Evolutionary conservation across 2,113 vertebrate genomes (phyloP).

Genomic region (Sardina pilchardus): DNA sequence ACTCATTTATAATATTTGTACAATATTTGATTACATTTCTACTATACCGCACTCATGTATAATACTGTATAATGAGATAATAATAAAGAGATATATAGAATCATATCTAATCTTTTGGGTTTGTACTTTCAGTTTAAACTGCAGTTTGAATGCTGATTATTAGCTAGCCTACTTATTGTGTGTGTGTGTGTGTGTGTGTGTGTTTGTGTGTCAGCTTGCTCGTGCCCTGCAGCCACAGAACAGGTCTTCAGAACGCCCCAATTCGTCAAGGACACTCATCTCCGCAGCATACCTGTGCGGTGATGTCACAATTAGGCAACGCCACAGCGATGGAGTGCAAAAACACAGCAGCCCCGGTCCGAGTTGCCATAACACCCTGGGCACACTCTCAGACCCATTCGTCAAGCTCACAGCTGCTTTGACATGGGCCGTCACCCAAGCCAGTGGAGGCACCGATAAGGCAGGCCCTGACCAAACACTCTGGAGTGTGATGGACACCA

Average conservation of each 20-base stretch:
- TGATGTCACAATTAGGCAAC: constrained; percentile 44
- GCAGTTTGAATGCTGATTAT: not conserved
- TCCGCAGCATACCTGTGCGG: constrained; percentile 35
- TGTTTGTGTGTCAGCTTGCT: not conserved
- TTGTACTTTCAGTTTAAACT: too few relatives aligned
- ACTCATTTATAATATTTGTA: too few relatives aligned
- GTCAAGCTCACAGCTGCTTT: not conserved
- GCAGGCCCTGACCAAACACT: not conserved
- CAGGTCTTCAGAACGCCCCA: not conserved
- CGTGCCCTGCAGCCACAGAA: not conserved
- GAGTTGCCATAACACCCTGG: constrained; percentile 26
- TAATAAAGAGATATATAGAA: too few relatives aligned
- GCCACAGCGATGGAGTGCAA: not conserved
- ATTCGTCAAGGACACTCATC: not conserved
- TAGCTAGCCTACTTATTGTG: not conserved
- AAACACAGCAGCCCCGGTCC: not conserved
- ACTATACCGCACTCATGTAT: not conserved
- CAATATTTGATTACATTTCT: not conserved
- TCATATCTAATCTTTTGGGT: too few relatives aligned
- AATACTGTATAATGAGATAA: not conserved
- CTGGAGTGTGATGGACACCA: not conserved
- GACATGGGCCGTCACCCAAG: not conserved
- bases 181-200: not conserved
- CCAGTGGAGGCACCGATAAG: not conserved
- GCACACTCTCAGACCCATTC: not conserved